Evolutionary conservation across 2,888 invertebrate species (phyloP), one percentile per base, ranked within the genome.

Genomic region (Drosophila quasianomalipes): DNA sequence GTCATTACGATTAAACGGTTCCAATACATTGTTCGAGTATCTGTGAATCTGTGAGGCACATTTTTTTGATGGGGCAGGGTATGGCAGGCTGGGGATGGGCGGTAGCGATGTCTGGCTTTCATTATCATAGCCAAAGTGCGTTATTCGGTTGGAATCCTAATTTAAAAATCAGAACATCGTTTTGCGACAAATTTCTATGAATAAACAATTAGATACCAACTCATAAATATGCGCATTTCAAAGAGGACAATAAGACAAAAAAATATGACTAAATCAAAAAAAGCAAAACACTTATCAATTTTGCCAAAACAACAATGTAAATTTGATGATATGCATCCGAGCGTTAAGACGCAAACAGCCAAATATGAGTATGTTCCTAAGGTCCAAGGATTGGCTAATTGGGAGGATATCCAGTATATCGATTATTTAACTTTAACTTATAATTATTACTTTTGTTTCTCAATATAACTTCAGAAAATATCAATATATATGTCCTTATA

Each of bases 161-260:
- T 30, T 53, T 49, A 49, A 62, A 39, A 75, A 65, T 22, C 51
- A 33, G 31, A 44, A 30, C 41, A 66, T 33, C n/a, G 19, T 41
- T 64, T 31, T 30, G 54, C 28, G 51, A 65, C 30, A 47, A 47
- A 64, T 52, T 70, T 37, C 47, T 47, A 66, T 71, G 60, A 58
- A 68, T 70, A 59, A 64, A 49, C 53, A 59, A 64, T 26, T 30
- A 30, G 51, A 60, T 54, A 33, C 22, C 44, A 22, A 28, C 57
- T 73, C 60, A 54, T 54, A 69, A 69, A 78, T 63, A 76, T 63
- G 73, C 55, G 72, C 70, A 62, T 57, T 58, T 54, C 33, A 61
- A 62, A 33, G 47, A 51, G 12, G n/a, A 12, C 16, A 44, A 26
- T 26, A 47, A 16, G 4, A 26, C 10, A 33, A 41, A 44, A 44